Percentiles rank a stretch among this genome's conserved stretches.
These are phyloP conservation scores for Brachyhypopomus occidentalis DNA, from an alignment of 2,113 vertebrate genomes.

Conservation along the genomic window DNA sequence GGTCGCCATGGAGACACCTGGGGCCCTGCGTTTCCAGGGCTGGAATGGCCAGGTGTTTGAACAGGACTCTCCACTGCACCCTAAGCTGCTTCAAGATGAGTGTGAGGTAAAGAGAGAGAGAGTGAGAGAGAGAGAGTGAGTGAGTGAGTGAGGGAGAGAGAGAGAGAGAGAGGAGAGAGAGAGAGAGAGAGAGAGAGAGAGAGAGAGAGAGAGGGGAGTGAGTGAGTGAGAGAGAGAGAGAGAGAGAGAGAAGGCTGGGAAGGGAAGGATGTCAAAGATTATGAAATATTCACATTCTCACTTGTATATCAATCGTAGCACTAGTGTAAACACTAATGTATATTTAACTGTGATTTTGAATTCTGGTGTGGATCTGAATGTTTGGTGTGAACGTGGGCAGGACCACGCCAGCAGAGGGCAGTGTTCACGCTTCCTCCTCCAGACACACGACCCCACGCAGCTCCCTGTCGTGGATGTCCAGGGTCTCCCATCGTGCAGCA, in stretches of 20 bases:
- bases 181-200: background rate
- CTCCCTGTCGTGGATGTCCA: slow-evolving; percentile 86
- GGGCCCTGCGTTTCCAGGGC: slow-evolving; percentile 80
- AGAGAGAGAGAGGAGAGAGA: background rate
- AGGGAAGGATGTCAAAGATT: no score
- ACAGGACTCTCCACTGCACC: slow-evolving; percentile 83
- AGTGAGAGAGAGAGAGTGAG: background rate
- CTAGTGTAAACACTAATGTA: no score
- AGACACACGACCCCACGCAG: slow-evolving; percentile 87
- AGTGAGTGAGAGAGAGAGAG: background rate
- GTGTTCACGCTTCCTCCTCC: slow-evolving; percentile 88
- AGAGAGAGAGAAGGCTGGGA: no score
- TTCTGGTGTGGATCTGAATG: background rate
- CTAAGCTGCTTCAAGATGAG: slow-evolving; percentile 83
- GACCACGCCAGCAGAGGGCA: slow-evolving; percentile 92
- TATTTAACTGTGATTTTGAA: background rate
- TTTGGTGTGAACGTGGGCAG: slow-evolving; percentile 72
- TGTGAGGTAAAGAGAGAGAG: slow-evolving; percentile 82
- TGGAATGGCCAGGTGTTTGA: slow-evolving; percentile 92
- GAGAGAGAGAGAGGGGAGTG: background rate
- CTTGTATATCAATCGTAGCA: no score
- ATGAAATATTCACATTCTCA: no score
- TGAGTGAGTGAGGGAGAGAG: background rate
- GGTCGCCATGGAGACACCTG: slow-evolving; percentile 61
- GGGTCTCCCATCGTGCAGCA: slow-evolving; percentile 70